These are phyloP conservation scores for Ochotona princeps DNA, from an alignment of 2,113 vertebrate species.

Conservation along the genomic window DNA sequence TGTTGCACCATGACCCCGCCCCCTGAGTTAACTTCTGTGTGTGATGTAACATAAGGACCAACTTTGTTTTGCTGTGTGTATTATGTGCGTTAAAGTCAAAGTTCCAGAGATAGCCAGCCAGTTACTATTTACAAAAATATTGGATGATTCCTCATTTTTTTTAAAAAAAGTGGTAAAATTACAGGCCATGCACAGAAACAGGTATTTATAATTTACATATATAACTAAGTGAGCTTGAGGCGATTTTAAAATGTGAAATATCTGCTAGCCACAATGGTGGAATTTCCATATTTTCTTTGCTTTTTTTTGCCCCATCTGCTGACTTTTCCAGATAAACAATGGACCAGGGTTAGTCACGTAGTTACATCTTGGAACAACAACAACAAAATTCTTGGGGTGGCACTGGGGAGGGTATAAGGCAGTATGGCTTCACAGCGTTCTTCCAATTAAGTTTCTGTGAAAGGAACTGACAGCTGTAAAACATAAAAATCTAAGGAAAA, in stretches of 20 bases:
- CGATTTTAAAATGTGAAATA: slow-evolving; percentile 42
- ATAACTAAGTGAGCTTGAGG: neutral
- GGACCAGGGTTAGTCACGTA: neutral
- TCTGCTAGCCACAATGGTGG: neutral
- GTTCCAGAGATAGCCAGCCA: neutral
- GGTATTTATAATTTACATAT: neutral
- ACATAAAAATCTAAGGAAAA: neutral
- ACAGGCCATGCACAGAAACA: neutral
- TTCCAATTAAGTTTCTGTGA: slow-evolving; percentile 20
- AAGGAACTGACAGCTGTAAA: neutral
- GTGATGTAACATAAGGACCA: neutral
- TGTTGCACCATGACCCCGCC: neutral
- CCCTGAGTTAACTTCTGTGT: neutral
- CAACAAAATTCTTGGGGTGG: neutral
- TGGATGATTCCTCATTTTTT: neutral
- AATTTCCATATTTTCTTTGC: neutral
- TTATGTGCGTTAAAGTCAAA: neutral
- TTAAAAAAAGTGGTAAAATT: neutral
- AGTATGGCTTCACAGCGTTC: neutral
- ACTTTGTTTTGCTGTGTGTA: neutral
- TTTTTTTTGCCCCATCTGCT: neutral
- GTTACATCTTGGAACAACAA: neutral
- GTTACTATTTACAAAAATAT: neutral
- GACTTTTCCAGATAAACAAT: neutral
- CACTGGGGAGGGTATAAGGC: neutral